phyloP scores from a whole-genome alignment of 2,113 vertebrate species.

The Psittacula cyanocephala region DNA sequence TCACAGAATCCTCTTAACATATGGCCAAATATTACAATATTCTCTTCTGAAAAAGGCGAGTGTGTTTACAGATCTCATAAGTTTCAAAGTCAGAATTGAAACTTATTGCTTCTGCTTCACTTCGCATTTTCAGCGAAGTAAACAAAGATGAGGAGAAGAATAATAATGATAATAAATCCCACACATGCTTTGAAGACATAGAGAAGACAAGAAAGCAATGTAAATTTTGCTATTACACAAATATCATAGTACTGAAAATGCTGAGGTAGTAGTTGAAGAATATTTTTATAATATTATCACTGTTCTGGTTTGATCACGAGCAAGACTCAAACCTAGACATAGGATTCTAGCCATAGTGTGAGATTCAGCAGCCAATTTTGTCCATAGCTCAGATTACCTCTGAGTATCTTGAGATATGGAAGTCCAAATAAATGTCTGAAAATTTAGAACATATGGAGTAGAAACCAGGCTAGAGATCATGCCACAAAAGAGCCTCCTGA shows the following conservation, averaged over 20 bases:
- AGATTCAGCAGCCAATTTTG: slow-evolving; percentile 2
- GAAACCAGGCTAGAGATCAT: background rate
- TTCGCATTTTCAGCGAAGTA: slow-evolving; percentile 34
- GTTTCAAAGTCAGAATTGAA: background rate
- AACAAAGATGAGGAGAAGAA: slow-evolving; percentile 11
- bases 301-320: slow-evolving; percentile 22
- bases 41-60: slow-evolving; percentile 49
- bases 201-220: slow-evolving; percentile 25
- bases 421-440: background rate
- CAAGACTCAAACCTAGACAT: slow-evolving; percentile 16
- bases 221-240: slow-evolving; percentile 48
- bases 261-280: slow-evolving; percentile 35
- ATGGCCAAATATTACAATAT: slow-evolving; percentile 57
- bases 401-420: background rate
- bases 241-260: slow-evolving; percentile 34
- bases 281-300: slow-evolving; percentile 29
- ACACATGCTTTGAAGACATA: background rate
- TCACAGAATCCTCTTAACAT: slow-evolving; percentile 64
- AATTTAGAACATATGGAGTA: background rate
- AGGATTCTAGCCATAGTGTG: background rate
- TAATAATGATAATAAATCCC: slow-evolving; percentile 17
- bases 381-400: background rate
- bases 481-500: background rate
- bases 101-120: background rate
- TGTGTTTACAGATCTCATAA: slow-evolving; percentile 26